A percentile compares a stretch with the other conserved stretches of the same genome.
Evolutionary conservation across 2,797 vertebrate genomes (phyloP).

Genomic region (Lacerta viridis): DNA sequence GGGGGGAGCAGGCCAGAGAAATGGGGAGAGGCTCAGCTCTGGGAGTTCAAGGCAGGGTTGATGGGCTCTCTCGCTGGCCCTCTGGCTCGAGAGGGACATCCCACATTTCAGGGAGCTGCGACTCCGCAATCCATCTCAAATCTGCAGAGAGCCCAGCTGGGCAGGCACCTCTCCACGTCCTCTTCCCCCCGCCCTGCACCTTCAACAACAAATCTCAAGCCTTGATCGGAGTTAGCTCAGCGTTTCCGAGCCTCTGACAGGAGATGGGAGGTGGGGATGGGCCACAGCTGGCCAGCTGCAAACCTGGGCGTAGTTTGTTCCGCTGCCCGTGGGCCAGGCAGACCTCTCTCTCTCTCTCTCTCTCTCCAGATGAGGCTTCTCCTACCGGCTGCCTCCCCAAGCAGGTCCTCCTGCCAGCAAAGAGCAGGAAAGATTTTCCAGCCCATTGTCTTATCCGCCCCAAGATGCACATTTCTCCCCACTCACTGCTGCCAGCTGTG

Average conservation of each 20-base stretch:
- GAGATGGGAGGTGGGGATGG: not conserved
- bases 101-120: not conserved
- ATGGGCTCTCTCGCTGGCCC: not conserved
- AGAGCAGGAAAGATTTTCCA: not conserved
- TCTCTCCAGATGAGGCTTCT: not conserved
- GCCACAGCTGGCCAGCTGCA: slow-evolving; percentile 23
- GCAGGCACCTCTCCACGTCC: not conserved
- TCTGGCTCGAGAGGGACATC: not conserved
- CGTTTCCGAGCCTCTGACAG: not conserved
- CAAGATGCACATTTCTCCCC: not conserved
- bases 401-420: not conserved
- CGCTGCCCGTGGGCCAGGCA: not conserved
- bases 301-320: not conserved
- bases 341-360: not conserved
- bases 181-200: not conserved
- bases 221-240: not conserved
- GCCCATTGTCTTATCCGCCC: not conserved
- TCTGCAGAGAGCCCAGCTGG: not conserved
- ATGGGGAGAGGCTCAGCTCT: not conserved
- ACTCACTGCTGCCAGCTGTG: not conserved
- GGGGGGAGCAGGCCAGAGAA: not conserved
- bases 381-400: not conserved
- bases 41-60: not conserved
- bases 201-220: not conserved
- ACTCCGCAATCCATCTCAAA: not conserved